A percentile compares a stretch with the other conserved stretches of the same genome.
These are phyloP conservation scores for Caranx melampygus DNA, from an alignment of 2,113 vertebrate species.

Conservation along the genomic window DNA sequence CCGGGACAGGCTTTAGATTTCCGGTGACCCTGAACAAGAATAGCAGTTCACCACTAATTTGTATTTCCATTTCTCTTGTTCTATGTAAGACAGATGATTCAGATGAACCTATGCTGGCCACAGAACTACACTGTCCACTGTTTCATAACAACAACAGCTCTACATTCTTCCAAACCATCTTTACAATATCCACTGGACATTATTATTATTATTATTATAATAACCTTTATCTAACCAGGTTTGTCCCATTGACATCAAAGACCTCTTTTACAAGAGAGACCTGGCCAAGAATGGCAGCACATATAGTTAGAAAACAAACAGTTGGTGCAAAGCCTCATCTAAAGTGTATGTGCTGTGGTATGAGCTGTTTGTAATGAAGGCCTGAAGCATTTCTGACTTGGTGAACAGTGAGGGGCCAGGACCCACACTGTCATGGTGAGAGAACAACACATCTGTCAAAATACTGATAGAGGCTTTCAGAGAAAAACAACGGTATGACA, in stretches of 20 bases:
- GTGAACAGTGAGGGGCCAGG: slow-evolving; percentile 28
- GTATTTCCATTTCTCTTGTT: neutral
- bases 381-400: slow-evolving; percentile 12
- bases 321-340: neutral
- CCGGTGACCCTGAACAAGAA: neutral
- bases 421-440: slow-evolving; percentile 33
- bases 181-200: neutral
- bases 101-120: neutral
- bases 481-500: slow-evolving; percentile 59
- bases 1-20: slow-evolving; percentile 15
- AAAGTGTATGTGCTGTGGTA: neutral
- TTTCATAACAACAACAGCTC: neutral
- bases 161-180: neutral
- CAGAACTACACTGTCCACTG: neutral
- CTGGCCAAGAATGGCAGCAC: no score
- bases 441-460: slow-evolving; percentile 74
- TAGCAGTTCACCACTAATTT: neutral
- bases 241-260: no score
- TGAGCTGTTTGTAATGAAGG: slow-evolving; percentile 10
- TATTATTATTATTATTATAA: no score
- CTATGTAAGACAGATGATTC: neutral
- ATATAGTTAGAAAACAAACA: neutral
- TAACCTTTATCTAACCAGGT: no score
- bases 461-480: slow-evolving; percentile 54
- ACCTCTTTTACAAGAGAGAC: no score